A percentile compares a stretch with the other conserved stretches of the same genome.
Conservation (phyloP, 35 echinoderm and acorn worm genomes). For the Hemicentrotus pulcherrimus region DNA sequence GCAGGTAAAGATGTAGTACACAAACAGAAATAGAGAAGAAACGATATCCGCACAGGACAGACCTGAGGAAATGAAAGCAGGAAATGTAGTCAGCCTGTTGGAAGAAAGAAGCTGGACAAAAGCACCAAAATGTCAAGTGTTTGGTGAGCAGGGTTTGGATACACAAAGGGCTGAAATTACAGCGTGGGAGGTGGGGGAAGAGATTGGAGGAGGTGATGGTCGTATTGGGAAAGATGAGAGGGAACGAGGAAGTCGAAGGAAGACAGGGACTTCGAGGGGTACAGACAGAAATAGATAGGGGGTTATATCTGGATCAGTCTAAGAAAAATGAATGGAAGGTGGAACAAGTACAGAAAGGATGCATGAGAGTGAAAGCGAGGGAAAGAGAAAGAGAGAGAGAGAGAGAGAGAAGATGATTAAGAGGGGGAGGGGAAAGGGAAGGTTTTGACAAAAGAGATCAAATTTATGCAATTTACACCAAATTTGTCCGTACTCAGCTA, state of each 20-base stretch:
- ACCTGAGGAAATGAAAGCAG: conserved; percentile 1
- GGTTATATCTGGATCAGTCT: neutral
- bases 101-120: conserved; percentile 10
- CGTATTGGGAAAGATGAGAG: neutral
- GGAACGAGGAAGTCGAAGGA: neutral
- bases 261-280: neutral
- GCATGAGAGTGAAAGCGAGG: too few relatives aligned
- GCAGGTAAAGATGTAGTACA: neutral
- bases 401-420: too few relatives aligned
- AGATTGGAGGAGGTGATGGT: neutral
- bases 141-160: neutral
- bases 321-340: neutral
- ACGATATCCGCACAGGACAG: neutral
- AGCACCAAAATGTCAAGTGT: neutral
- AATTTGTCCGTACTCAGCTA: too few relatives aligned
- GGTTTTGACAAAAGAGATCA: too few relatives aligned
- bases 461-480: too few relatives aligned
- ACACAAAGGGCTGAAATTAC: neutral
- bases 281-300: neutral
- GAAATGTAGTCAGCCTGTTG: conserved; percentile 8
- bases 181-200: neutral
- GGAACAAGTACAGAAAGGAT: too few relatives aligned
- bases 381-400: too few relatives aligned
- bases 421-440: too few relatives aligned
- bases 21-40: neutral